These are phyloP conservation scores for Echinarachnius parma DNA, from an alignment of 53 echinoderm and acorn worm genomes.

Conservation along the genomic window DNA sequence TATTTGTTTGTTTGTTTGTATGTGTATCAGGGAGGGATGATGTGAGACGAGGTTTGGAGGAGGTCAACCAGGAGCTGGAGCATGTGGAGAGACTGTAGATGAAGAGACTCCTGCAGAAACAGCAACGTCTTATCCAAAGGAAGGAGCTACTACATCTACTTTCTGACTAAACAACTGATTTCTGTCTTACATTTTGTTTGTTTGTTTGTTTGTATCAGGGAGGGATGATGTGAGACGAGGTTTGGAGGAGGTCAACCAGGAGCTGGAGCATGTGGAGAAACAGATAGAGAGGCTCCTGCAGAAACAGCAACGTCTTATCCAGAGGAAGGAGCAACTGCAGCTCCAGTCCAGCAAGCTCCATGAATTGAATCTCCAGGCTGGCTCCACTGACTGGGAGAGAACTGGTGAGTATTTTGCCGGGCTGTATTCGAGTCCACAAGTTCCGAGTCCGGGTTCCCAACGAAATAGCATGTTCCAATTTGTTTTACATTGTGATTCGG, in stretches of 20 bases:
- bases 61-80: slow-evolving; percentile 51
- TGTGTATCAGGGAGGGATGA: slow-evolving; percentile 35
- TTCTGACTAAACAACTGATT: too few species aligned
- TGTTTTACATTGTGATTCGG: too few species aligned
- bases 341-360: slow-evolving; percentile 54
- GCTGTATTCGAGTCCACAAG: too few species aligned
- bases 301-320: slow-evolving; percentile 57
- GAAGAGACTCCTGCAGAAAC: slow-evolving; percentile 57
- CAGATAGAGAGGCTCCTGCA: slow-evolving; percentile 60
- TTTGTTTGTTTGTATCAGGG: background rate
- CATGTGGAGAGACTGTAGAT: slow-evolving; percentile 58
- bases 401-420: too few species aligned
- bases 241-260: slow-evolving; percentile 46
- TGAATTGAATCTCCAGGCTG: slow-evolving; percentile 50
- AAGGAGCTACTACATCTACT: slow-evolving; percentile 68
- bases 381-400: slow-evolving; percentile 60
- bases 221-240: slow-evolving; percentile 20
- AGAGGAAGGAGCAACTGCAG: slow-evolving; percentile 69
- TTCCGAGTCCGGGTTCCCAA: too few species aligned
- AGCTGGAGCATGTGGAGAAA: slow-evolving; percentile 54
- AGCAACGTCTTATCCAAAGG: slow-evolving; percentile 52
- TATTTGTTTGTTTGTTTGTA: too few species aligned
- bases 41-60: slow-evolving; percentile 30
- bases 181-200: background rate
- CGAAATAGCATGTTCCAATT: too few species aligned